Base-by-base conservation (phyloP, 2,888 invertebrate genomes). In the Thyatira batis region DNA sequence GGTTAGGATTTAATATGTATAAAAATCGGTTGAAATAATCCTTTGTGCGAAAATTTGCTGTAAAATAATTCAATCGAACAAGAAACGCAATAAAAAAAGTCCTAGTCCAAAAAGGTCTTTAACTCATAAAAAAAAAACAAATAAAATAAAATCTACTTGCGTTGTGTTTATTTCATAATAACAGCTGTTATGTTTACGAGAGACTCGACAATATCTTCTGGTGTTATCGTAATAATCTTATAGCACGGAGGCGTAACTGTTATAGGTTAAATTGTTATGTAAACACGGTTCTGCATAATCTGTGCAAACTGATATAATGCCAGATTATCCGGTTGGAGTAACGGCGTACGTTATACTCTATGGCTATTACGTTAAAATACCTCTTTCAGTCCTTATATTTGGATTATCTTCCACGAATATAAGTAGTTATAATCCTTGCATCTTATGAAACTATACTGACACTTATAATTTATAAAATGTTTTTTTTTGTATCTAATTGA, bases 281-380 rank as follows among this genome's bases (percentile, higher is more conserved):
- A 57, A 58, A 61, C 63, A 63, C 54, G 49, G 51, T 54, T 51
- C 39, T 48, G 51, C 48, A 59, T 64, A 60, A 65, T 63, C 61
- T 60, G 48, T 57, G 48, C 53, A 55, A 52, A 55, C 60, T 61
- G 63, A 61, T 58, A 65, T 61, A 57, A 61, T 60, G 63, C 61
- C 53, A 61, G 60, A 61, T 63, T 61, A 63, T 61, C 50, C 51
- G 51, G 53, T 20, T 28, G 17, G 9, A 27, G 20, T 28, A 39
- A 39, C 39, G 13, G 39, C 17, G 17, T 39, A 39, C n/a, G 33
- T 33, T 30, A 30, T 13, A 5, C n/a, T 30, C 11, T 30, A 30
- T 33, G 33, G 13, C 3, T 0, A 33, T n/a, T 8, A 13, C 13
- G 2, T 33, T 33, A 33, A 33, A 13, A 5, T 33, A 11, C 13